Percentiles rank a stretch among this genome's conserved stretches.
These are phyloP conservation scores for Hyperoplus immaculatus DNA, from an alignment of 2,797 vertebrate genomes.

Conservation along the genomic window DNA sequence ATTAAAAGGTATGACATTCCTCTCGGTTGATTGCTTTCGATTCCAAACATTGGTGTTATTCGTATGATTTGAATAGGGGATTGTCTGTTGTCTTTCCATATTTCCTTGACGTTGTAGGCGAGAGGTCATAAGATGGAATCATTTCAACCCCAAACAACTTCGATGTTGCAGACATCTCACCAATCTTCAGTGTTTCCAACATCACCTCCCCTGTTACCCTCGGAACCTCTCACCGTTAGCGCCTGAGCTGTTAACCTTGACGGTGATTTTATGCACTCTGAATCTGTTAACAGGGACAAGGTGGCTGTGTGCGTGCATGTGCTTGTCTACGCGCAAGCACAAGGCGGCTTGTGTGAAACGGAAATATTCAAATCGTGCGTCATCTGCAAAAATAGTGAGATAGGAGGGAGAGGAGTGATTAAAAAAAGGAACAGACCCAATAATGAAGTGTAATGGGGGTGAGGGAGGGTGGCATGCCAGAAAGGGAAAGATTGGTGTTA, in stretches of 20 bases:
- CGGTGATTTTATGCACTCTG: constrained; percentile 69
- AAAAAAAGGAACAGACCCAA: constrained; percentile 53
- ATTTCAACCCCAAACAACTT: constrained; percentile 8
- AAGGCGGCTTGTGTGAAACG: constrained; percentile 62
- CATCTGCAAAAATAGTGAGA: constrained; percentile 58
- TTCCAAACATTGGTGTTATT: constrained; percentile 58
- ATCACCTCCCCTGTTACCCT: constrained; percentile 44
- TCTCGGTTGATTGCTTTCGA: constrained; percentile 60
- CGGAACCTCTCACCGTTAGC: constrained; percentile 36
- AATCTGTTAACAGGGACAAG: constrained; percentile 60
- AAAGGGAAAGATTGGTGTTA: constrained; percentile 65
- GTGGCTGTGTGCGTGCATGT: constrained; percentile 15
- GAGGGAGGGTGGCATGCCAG: constrained; percentile 59
- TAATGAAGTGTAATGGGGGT: constrained; percentile 73
- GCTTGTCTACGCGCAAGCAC: constrained; percentile 7
- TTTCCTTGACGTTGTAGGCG: constrained; percentile 27
- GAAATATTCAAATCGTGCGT: constrained; percentile 71
- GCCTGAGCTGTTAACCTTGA: constrained; percentile 77
- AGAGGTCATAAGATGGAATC: constrained; percentile 51
- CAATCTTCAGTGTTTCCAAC: constrained; percentile 32
- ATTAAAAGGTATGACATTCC: constrained; percentile 67
- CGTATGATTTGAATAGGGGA: constrained; percentile 57
- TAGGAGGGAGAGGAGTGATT: constrained; percentile 43
- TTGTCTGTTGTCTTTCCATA: constrained; percentile 35
- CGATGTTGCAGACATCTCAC: not conserved